Percentiles rank a stretch among this genome's conserved stretches.
phyloP scores from a whole-genome alignment of 2,113 vertebrate genomes.

The Asarcornis scutulata region DNA sequence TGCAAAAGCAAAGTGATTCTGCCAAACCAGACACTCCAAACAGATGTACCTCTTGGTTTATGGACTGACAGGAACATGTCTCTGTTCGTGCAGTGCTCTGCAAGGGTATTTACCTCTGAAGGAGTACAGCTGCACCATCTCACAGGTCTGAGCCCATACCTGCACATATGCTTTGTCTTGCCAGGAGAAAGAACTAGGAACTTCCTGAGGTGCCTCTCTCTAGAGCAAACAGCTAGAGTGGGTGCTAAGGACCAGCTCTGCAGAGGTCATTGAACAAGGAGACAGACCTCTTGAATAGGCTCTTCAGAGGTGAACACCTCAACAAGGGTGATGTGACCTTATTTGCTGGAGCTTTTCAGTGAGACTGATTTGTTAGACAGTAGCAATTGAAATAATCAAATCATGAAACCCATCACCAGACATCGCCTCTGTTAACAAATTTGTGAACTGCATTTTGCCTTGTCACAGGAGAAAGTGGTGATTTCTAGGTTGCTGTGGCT shows the following conservation, averaged over 20 bases:
- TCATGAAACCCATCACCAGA: not conserved
- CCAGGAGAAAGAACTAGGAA: not conserved
- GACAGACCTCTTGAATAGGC: not conserved
- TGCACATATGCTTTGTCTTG: fast-evolving
- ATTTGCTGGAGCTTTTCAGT: not conserved
- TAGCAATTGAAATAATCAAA: not conserved
- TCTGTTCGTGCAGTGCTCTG: not conserved
- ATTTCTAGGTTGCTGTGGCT: conserved; percentile 18
- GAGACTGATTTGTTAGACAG: not conserved
- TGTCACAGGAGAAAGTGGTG: not conserved
- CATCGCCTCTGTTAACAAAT: not conserved
- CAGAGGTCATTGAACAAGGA: not conserved
- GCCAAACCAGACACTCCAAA: not conserved
- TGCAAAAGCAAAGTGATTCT: not conserved
- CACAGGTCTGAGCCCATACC: not conserved
- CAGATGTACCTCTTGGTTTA: fast-evolving
- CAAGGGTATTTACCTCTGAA: not conserved
- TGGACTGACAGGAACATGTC: not conserved
- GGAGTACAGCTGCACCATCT: no score
- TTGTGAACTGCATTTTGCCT: not conserved
- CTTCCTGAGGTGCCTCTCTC: not conserved
- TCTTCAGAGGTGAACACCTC: not conserved
- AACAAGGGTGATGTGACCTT: not conserved
- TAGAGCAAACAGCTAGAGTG: fast-evolving
- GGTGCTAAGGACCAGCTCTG: not conserved